Evolutionary conservation across 2,797 vertebrate species (phyloP).

Genomic region (Cetoscarus ocellatus): DNA sequence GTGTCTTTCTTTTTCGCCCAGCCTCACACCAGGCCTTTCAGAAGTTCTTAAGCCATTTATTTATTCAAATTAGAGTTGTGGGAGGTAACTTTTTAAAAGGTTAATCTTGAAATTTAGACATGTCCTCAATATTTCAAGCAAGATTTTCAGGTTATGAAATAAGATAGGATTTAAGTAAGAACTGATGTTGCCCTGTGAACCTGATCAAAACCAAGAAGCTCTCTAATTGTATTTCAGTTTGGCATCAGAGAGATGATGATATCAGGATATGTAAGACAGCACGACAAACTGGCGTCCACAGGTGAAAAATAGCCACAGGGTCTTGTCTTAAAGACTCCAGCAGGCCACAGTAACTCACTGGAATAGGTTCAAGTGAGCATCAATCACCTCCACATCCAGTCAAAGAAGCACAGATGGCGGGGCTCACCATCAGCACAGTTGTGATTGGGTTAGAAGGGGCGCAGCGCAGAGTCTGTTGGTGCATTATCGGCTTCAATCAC

Average conservation of each 20-base stretch:
- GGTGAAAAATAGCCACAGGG: constrained; percentile 59
- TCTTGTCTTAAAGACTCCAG: constrained; percentile 69
- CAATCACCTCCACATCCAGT: constrained; percentile 77
- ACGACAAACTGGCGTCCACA: constrained; percentile 38
- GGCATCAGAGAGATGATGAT: constrained; percentile 48
- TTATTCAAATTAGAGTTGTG: no score
- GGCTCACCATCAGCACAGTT: constrained; percentile 65
- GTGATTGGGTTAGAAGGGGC: constrained; percentile 76
- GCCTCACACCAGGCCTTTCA: no score
- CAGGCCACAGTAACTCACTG: constrained; percentile 67
- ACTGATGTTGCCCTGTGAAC: background rate
- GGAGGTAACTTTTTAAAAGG: no score
- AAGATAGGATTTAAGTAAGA: background rate
- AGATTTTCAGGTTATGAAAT: no score
- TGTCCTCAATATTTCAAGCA: no score
- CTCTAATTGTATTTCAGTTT: constrained; percentile 43
- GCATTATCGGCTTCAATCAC: constrained; percentile 79
- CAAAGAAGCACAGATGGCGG: constrained; percentile 68
- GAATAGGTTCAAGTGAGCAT: constrained; percentile 74
- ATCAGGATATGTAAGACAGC: constrained; percentile 27
- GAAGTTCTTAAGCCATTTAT: no score
- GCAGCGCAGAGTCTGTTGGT: constrained; percentile 67
- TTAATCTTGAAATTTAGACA: no score
- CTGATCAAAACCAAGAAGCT: background rate
- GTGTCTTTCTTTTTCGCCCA: no score